These are phyloP conservation scores for Erebia palarica DNA, from an alignment of 2,888 invertebrate genomes.

Conservation along the genomic window DNA sequence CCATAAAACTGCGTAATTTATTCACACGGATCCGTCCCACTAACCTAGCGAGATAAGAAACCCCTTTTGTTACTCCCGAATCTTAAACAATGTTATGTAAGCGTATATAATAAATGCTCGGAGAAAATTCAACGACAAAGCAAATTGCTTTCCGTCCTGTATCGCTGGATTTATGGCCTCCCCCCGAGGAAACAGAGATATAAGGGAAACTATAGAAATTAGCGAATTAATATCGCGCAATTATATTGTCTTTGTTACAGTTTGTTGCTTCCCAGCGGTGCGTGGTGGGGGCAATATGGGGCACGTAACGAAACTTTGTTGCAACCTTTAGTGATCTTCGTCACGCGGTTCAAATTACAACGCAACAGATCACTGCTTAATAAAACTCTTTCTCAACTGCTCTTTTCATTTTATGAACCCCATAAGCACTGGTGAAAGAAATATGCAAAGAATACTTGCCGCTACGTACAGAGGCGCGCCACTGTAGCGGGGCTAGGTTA, in stretches of 20 bases:
- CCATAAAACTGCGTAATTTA: constrained; percentile 3
- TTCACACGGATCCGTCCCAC: constrained; percentile 10
- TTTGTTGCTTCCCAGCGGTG: constrained; percentile 9
- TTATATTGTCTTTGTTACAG: constrained; percentile 51
- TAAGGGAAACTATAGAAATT: constrained; percentile 42
- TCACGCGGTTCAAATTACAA: too few species aligned
- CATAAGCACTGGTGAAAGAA: too few species aligned
- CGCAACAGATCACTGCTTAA: too few species aligned
- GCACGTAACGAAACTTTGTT: neutral
- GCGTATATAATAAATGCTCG: constrained; percentile 40
- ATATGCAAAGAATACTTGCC: too few species aligned
- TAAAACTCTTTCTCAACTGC: too few species aligned
- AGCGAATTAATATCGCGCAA: constrained; percentile 60
- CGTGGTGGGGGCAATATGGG: constrained; percentile 5
- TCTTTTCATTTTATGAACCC: too few species aligned
- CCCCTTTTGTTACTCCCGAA: constrained; percentile 31
- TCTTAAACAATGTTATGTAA: constrained; percentile 40
- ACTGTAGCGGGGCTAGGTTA: too few species aligned
- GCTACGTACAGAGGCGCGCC: too few species aligned
- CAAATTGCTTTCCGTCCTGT: constrained; percentile 50
- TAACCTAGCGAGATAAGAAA: constrained; percentile 34
- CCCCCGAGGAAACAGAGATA: constrained; percentile 45
- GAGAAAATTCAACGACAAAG: constrained; percentile 51
- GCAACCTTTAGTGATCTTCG: neutral
- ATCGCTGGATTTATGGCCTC: constrained; percentile 53